Evolutionary conservation across 2,797 vertebrate genomes (phyloP), one percentile per base, ranked within the genome.

Genomic region (Loris lydekkerianus): DNA sequence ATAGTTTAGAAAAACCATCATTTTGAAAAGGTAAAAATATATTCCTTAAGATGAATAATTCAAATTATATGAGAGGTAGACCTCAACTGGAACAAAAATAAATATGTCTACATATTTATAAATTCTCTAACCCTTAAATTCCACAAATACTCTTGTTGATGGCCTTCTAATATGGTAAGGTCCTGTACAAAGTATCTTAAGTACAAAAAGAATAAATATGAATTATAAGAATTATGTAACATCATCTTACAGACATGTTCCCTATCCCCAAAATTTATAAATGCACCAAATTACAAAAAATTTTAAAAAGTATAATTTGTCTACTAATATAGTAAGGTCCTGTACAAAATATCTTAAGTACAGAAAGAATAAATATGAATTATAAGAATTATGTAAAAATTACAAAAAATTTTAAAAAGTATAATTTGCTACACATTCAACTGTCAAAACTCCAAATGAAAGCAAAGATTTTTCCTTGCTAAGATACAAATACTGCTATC

Each of bases 31-130:
- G 13, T 46, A 75, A 92, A 93, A 56, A 65, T 78, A 40, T 70
- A 86, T 77, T 86, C 73, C 58, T 93, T 43, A 73, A 95, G 20
- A 56, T 85, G 65, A 91, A 13, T 93, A 72, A 87, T 76, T 96
- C 29, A 95, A 93, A 75, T 86, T 67, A 75, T 10, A 80, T 61
- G 18, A 73, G 29, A 21, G 25, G 21, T 2, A 86, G 61, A 77
- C 63, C 23, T 73, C 58, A 69, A 46, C 10, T 80, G 25, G 31
- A 94, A 37, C 27, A 87, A 80, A 70, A 43, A 46, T 92, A 78
- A 95, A 80, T 61, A n/a, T 29, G 56, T 56, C 81, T 69, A 72
- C 21, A 75, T 21, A 72, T 81, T 92, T 31, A 94, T 29, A 31
- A 91, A 89, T 73, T 77, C n/a, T 37, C 72, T 1, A 49, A 10